Base-by-base conservation (phyloP, 1,140 invertebrate species). In the Megathymus violae region DNA sequence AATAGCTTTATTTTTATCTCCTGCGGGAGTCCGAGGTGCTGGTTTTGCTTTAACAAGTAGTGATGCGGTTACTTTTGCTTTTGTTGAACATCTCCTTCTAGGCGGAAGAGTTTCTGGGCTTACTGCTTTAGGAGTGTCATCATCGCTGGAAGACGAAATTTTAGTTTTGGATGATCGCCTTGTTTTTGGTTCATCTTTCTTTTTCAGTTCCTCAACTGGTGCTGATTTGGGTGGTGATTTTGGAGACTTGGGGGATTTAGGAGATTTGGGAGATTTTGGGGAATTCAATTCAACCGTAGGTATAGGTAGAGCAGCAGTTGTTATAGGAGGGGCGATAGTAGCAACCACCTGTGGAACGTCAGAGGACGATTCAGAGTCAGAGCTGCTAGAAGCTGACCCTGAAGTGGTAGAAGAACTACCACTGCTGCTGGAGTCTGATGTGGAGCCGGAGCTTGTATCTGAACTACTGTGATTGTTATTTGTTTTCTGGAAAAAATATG, bases 351-450 rank as follows among this genome's bases (percentile, higher is more conserved):
- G 54, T 36, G 84, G 77, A 59, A 78, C 69, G 58, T 89, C 72
- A 25, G 92, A 93, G 2, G 92, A 92, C 3, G 90, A 91, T 44
- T 93, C 93, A 7, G 90, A 91, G 71, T 93, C 92, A 0, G 93
- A 94, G 66, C 94, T 95, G 9, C 94, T 94, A n/a, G 94, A 95
- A 41, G 93, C 94, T 0, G 94, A 94, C 47, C 95, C 95, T 0
- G 95, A 95, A 13, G 94, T 95, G 69, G 93, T 94, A 0, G 94
- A 94, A 43, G 94, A 93, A 61, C 93, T 94, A n/a, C 92, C 94
- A 47, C 94, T 95, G 67, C 93, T 94, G 17, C 94, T 95, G 0
- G 94, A 94, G 59, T 93, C 94, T 19, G 94, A 95, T 41, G 93
- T 92, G n/a, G 93, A 93, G 9, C 93, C 92, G 22, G 94, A 93